Evolutionary conservation across 2,113 vertebrate genomes (phyloP), one percentile per base, ranked within the genome.

Genomic region (Marcusenius ussheri): DNA sequence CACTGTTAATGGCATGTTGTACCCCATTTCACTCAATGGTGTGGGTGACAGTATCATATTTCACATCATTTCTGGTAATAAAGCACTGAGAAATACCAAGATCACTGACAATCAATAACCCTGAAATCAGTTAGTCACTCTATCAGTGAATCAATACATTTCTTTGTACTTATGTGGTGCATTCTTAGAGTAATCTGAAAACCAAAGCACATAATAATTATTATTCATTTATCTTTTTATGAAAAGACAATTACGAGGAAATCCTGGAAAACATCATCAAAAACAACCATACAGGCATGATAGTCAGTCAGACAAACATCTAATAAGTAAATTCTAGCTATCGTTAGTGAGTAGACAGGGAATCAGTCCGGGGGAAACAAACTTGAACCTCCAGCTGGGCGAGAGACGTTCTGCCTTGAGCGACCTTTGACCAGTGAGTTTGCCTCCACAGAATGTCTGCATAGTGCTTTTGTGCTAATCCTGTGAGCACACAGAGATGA

Each of bases 111-210:
- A 45, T 45, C 83, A 9, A 24, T 45, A 84, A n/a, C 39, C 39
- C 46, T 21, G 83, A 47, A 84, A 84, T 84, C 83, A 83, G n/a
- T 31, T 21, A 80, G 80, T 83, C 80, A 45, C 80, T 83, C 80
- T 24, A 42, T 42, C 80, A 39, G 80, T 83, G 31, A 42, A 45
- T 83, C 77, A n/a, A 17, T 83, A 19, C 13, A 24, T 83, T 39
- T 83, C 35, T 83, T 39, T 83, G 80, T 45, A 83, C 39, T 46
- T 70, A 66, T 13, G n/a, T 70, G n/a, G 27, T 31, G n/a, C n/a
- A 31, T 70, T 31, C 62, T 70, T 70, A 13, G 62, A 70, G 62
- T 70, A 70, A 70, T 70, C 27, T 70, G 62, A 31, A 31, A 70
- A 70, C 62, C 62, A 70, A 70, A 31, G n/a, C n/a, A 31, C 9